phyloP scores from a whole-genome alignment of 1,140 invertebrate species.

The Lerema accius region DNA sequence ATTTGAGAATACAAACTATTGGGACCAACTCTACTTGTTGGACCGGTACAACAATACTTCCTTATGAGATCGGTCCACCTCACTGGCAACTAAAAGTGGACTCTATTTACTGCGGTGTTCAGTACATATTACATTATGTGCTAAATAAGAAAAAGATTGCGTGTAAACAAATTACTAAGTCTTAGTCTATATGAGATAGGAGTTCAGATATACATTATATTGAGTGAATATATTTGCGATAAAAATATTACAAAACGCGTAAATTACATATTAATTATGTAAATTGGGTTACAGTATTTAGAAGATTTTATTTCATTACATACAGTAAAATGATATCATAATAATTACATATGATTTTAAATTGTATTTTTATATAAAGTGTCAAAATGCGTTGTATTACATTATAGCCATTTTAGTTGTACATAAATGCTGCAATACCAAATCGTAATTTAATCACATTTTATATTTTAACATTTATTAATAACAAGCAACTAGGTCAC shows the following conservation, averaged over 20 bases:
- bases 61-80: conserved; percentile 14
- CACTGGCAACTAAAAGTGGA: conserved; percentile 13
- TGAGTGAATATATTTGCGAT: not conserved
- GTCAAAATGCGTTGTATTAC: no score
- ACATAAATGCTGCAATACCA: no score
- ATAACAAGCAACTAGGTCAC: no score
- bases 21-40: conserved; percentile 9
- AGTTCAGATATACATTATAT: not conserved
- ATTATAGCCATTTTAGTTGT: no score
- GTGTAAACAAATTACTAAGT: conserved; percentile 13
- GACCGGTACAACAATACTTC: conserved; percentile 1
- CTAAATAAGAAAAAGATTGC: conserved; percentile 7
- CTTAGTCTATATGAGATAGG: not conserved
- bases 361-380: no score
- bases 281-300: no score
- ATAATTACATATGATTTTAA: no score
- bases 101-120: conserved; percentile 5
- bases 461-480: no score
- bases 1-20: conserved; percentile 47
- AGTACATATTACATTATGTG: conserved; percentile 19
- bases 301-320: no score
- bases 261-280: not conserved
- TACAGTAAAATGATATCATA: no score
- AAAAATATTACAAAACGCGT: not conserved
- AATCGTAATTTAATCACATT: no score